Evolutionary conservation across 2,113 vertebrate species (phyloP).

Genomic region (Halcyon senegalensis): DNA sequence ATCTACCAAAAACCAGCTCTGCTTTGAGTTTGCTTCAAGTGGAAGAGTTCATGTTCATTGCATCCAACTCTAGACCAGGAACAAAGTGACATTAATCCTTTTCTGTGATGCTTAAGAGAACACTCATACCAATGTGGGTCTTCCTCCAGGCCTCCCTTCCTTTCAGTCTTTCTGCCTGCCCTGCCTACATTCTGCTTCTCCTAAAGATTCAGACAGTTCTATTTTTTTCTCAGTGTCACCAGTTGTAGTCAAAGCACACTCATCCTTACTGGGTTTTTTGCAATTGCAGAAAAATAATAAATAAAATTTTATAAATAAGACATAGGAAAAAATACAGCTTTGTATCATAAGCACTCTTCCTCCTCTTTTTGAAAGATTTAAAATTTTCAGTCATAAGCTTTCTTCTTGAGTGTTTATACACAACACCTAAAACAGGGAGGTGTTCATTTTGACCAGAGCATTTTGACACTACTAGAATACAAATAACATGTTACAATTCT

Average conservation of each 20-base stretch:
- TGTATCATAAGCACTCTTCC: background rate
- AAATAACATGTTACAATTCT: background rate
- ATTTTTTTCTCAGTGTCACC: background rate
- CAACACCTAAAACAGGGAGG: background rate
- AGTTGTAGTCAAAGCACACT: background rate
- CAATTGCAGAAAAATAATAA: background rate
- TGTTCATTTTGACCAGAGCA: background rate
- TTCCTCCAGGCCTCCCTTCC: background rate
- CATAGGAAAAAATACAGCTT: background rate
- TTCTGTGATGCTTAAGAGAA: background rate
- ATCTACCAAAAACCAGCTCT: background rate
- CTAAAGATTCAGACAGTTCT: background rate
- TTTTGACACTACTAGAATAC: conserved; percentile 1
- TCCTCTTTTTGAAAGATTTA: background rate
- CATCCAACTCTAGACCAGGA: background rate
- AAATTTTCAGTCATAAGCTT: background rate
- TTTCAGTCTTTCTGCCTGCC: background rate
- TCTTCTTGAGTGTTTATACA: background rate
- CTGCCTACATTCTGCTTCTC: background rate
- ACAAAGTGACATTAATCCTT: conserved; percentile 1
- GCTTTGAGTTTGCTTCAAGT: background rate
- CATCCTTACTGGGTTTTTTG: background rate
- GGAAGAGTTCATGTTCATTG: background rate
- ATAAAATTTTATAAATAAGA: background rate
- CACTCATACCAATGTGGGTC: background rate